Evolutionary conservation across 2,888 invertebrate species (phyloP), one percentile per base, ranked within the genome.

Genomic region (Leptopilina myrica): DNA sequence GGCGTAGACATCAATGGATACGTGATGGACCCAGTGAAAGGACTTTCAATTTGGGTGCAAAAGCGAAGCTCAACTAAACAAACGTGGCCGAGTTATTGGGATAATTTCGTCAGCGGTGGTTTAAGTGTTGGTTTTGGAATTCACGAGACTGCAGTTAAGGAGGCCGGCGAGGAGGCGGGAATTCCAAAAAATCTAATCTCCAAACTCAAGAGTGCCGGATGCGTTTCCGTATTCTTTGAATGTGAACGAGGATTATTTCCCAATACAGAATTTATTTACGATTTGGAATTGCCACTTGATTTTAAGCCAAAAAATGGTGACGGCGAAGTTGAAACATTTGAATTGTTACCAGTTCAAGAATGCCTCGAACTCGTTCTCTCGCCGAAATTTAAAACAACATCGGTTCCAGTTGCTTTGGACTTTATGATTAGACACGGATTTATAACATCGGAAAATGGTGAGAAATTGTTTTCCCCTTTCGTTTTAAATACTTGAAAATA

Each of bases 31-130:
- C 96, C 97, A 56, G 95, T 95, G 76, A 95, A 95, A 92, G 97
- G 98, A 6, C 92, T 98, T 66, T 97, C 97, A 92, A 94, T 98
- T 89, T 98, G 98, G 98, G 93, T 98, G 87, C 98, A 98, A 91
- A 96, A 96, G 90, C 94, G 98, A 87, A 96, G 98, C 84, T 94
- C 95, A 82, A 97, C 96, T 76, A 98, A 98, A 93, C 97, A 97
- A 92, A 98, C 98, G 64, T 98, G 98, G 97, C 98, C 98, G 81
- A 97, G 97, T 93, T 97, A 97, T 92, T 96, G 97, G 96, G 98
- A 98, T 92, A 98, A 98, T 90, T 97, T 98, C 95, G 98, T 98
- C 62, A 97, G 97, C 84, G 98, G 98, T 77, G 98, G 98, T 5
- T 91, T 98, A 76, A 96, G 97, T 43, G 97, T 97, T 65, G 98